A percentile compares a stretch with the other conserved stretches of the same genome.
Conservation (phyloP, 2,797 vertebrate genomes). For the Lophotriccus pileatus region DNA sequence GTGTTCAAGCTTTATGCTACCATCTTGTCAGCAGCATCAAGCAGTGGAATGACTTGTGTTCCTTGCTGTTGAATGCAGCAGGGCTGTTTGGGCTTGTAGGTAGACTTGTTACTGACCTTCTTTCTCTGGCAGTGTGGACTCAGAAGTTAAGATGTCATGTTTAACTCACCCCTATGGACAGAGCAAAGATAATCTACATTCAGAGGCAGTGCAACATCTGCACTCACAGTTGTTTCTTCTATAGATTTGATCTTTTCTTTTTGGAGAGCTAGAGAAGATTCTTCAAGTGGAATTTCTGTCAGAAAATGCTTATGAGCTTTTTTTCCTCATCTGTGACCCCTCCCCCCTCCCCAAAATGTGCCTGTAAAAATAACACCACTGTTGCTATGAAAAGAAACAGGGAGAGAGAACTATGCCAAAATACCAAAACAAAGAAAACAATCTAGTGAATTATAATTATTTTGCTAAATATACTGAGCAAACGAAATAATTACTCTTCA, state of each 20-base stretch:
- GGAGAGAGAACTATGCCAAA: background rate
- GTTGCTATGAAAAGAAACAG: background rate
- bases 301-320: accelerated
- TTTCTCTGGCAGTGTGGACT: background rate
- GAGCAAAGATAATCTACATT: background rate
- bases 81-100: background rate
- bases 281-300: background rate
- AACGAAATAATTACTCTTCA: conserved; percentile 18
- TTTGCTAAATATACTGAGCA: conserved; percentile 44
- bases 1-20: background rate
- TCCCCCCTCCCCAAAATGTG: background rate
- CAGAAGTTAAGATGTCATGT: background rate
- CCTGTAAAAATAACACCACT: background rate
- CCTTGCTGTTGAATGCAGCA: background rate
- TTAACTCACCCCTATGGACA: background rate
- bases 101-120: background rate
- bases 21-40: background rate
- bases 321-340: background rate
- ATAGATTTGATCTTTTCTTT: background rate
- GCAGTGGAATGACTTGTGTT: background rate
- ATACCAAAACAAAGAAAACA: background rate
- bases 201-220: background rate
- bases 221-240: background rate
- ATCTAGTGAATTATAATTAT: conserved; percentile 32
- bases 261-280: background rate